Base-by-base conservation (phyloP, 1,140 invertebrate genomes). In the Philopotamus ludificatus region DNA sequence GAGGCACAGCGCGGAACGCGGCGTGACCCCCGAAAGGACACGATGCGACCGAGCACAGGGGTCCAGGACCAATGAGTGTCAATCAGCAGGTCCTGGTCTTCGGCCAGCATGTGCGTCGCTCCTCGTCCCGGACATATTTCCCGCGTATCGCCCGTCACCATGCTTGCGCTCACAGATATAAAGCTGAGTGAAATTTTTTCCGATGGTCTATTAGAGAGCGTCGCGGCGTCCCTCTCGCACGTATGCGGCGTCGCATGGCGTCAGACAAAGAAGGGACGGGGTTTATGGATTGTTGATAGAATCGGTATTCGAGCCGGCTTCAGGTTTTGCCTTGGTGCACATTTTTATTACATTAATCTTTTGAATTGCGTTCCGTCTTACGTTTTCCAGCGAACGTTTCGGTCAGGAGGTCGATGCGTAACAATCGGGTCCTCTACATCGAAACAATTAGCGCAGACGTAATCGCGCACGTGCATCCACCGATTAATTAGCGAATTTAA, bases 211-310 rank as follows among this genome's bases (percentile, higher is more conserved):
- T 79, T 80, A 81, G 79, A 79, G 77, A 76, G 73, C 76, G 76
- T 75, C 74, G 73, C 77, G 75, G 74, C 74, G 74, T 81, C 79
- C 77, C 79, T 67, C 77, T 81, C 77, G 58, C 53, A 60, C 70
- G 63, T 71, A 72, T 26, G 72, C 70, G 68, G 65, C 71, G 73
- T 73, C 73, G 73, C 2, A 7, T 2, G 8, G 77, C 73, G 79
- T 71, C 73, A 77, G 78, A 80, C 76, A 80, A 79, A 77, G 79
- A 81, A 76, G 78, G 77, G 74, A 76, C 77, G 77, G 72, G 74
- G 77, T 80, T 80, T 79, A 79, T 79, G 73, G 77, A 77, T 79
- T 79, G 78, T 80, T 79, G 77, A 80, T 81, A 78, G 78, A 80
- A 79, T 78, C 77, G 77, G 77, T 80, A 79, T 79, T 77, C 77